Evolutionary conservation across 2,113 vertebrate genomes (phyloP).

Genomic region (Cinclus mexicanus): DNA sequence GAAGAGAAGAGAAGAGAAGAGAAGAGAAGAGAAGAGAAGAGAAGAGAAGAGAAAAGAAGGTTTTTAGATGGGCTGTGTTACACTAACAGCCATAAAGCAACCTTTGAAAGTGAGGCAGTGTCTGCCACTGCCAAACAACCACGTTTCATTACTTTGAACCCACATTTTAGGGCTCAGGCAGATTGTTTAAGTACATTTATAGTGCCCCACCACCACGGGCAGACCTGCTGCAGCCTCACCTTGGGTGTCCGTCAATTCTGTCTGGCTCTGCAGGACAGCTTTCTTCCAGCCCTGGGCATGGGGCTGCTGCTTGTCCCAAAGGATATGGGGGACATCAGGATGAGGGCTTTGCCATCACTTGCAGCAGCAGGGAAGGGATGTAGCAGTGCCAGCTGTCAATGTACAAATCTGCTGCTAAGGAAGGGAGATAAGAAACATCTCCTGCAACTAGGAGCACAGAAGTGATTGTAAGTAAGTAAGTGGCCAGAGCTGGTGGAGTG

Average conservation of each 20-base stretch:
- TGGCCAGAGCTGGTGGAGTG: neutral
- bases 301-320: neutral
- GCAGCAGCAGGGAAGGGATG: neutral
- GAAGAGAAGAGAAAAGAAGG: neutral
- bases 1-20: neutral
- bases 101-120: neutral
- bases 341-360: accelerated
- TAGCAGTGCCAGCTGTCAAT: neutral
- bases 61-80: neutral
- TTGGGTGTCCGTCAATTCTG: neutral
- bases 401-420: neutral
- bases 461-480: neutral
- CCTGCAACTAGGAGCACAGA: neutral
- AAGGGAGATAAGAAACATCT: neutral
- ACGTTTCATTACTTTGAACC: neutral
- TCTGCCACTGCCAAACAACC: neutral
- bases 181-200: neutral
- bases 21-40: too few species aligned
- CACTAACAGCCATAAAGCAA: neutral
- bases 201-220: accelerated
- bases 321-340: neutral
- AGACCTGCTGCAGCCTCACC: neutral
- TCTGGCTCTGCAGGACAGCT: neutral
- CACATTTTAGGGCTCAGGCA: neutral
- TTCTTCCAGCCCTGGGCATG: neutral